Base-by-base conservation (phyloP, 37 sponge, comb jelly and placozoan species). In the Bolinopsis microptera region DNA sequence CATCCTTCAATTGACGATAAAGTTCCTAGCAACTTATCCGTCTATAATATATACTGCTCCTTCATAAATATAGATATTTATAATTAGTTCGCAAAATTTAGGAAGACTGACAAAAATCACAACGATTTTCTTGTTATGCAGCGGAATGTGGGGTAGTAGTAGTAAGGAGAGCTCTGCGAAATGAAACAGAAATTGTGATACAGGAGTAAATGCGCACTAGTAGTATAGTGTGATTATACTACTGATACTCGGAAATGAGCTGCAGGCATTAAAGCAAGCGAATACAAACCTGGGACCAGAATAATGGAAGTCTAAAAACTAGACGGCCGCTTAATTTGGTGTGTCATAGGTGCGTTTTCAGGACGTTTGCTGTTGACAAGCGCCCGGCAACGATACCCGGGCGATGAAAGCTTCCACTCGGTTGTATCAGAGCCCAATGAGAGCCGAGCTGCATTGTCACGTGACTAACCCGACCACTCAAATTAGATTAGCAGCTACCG, bases 291-390 rank as follows among this genome's bases (percentile, higher is more conserved):
- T 48, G 61, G 61, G 61, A 48, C 61, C 37, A 77, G 34, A 36
- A 16, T 32, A 77, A 77, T 77, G 80, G 27, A 35, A 77, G 80
- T 77, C 80, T 77, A 77, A 77, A 77, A 77, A 77, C 36, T 77
- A 77, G 80, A 16, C 33, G 80, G 37, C 34, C 31, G 2, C 25
- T 30, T 5, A 24, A 30, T 21, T 30, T 3, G 26, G 3, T 77
- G 80, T 16, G 27, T 27, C 37, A 36, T 21, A 32, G 22, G 27
- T 32, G 35, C 80, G 80, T 77, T 77, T 77, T 77, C 80, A 21
- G 80, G n/a, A 32, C 21, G 32, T 77, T 77, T 34, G 80, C 18
- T 77, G 80, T 77, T 77, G 80, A 77, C 80, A 70, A 18, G 23
- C 74, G 74, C 74, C 27, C 74, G 27, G 74, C 74, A 77, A 77